Conservation (phyloP, 1,140 invertebrate species). For the Drosophila obscura region DNA sequence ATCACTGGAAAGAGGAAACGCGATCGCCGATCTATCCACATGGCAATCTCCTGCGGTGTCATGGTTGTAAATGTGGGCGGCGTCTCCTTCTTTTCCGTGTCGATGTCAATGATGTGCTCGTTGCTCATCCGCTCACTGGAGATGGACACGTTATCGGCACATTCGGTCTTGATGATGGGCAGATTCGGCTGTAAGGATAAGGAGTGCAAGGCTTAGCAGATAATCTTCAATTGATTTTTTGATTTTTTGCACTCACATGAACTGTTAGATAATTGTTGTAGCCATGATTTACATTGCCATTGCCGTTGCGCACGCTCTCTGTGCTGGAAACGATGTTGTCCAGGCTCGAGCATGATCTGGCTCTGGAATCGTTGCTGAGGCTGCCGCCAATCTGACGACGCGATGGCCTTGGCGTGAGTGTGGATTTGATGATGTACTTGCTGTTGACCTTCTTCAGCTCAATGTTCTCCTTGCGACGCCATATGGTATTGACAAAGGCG, state of each 20-base stretch:
- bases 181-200: constrained; percentile 49
- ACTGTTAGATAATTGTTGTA: constrained; percentile 88
- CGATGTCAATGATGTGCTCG: constrained; percentile 75
- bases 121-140: constrained; percentile 59
- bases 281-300: constrained; percentile 68
- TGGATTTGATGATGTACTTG: constrained; percentile 93
- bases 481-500: constrained; percentile 94
- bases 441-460: constrained; percentile 93
- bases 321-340: constrained; percentile 83
- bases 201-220: not conserved
- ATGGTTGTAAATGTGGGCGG: constrained; percentile 87
- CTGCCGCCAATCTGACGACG: constrained; percentile 87
- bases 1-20: constrained; percentile 90
- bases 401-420: constrained; percentile 90
- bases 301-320: constrained; percentile 76
- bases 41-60: constrained; percentile 93
- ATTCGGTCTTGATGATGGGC: constrained; percentile 79
- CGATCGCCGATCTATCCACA: constrained; percentile 92
- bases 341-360: constrained; percentile 89
- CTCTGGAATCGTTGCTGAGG: constrained; percentile 84
- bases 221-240: not conserved
- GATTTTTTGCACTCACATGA: constrained; percentile 55
- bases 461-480: constrained; percentile 92
- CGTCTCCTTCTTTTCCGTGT: constrained; percentile 70
- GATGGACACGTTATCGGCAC: constrained; percentile 68